These are phyloP conservation scores for Brachionus calyciflorus DNA, from an alignment of 1,140 invertebrate species.

Conservation along the genomic window DNA sequence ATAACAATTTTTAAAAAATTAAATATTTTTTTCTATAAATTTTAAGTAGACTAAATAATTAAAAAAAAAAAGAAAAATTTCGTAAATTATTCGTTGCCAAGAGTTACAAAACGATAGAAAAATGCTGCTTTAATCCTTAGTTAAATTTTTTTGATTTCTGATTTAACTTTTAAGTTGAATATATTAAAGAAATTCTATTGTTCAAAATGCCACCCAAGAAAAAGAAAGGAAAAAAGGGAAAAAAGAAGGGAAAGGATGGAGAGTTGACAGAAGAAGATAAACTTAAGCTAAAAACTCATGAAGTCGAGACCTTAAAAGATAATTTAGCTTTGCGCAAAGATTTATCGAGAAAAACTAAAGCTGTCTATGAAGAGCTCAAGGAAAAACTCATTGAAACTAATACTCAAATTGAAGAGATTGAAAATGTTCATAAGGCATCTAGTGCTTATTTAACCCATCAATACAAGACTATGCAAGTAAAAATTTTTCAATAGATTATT, in stretches of 20 bases:
- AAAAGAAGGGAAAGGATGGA: conserved; percentile 39
- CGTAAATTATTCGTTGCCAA: too few species aligned
- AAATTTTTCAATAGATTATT: not conserved
- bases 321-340: conserved; percentile 27
- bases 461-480: conserved; percentile 39
- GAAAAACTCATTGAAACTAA: conserved; percentile 9
- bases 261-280: conserved; percentile 44
- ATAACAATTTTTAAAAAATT: too few species aligned
- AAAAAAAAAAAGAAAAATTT: too few species aligned
- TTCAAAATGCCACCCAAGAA: conserved; percentile 38
- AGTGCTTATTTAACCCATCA: conserved; percentile 45
- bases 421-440: conserved; percentile 34
- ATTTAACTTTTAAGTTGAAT: too few species aligned
- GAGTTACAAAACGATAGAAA: too few species aligned
- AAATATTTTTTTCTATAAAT: too few species aligned
- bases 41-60: too few species aligned
- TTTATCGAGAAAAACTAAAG: conserved; percentile 15
- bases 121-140: too few species aligned
- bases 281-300: conserved; percentile 33
- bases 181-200: too few species aligned
- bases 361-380: conserved; percentile 40
- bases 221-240: conserved; percentile 32
- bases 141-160: too few species aligned
- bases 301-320: conserved; percentile 40
- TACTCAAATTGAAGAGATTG: conserved; percentile 41